Conservation (phyloP, 2,113 vertebrate genomes). For the Cavia aperea region DNA sequence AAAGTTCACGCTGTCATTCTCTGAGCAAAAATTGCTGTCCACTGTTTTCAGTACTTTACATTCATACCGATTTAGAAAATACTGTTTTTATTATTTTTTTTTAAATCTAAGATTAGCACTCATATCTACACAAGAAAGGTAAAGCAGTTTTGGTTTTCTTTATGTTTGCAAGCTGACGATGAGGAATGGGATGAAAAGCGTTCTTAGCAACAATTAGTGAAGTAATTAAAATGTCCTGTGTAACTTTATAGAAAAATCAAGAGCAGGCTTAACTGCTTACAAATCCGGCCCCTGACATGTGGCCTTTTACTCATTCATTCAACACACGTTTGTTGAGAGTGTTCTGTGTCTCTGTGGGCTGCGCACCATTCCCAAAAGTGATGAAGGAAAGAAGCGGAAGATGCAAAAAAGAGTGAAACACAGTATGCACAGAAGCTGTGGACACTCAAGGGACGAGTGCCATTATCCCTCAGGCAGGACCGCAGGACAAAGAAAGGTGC, state of each 20-base stretch:
- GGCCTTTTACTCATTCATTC: background rate
- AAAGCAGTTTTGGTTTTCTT: background rate
- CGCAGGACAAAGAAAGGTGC: too few relatives aligned
- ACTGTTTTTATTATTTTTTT: background rate
- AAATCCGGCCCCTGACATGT: background rate
- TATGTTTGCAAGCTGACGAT: background rate
- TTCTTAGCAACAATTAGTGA: background rate
- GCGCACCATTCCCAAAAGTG: background rate
- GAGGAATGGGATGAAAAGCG: background rate
- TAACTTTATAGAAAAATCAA: slow-evolving; percentile 16
- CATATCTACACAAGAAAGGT: background rate
- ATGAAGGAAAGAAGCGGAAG: background rate
- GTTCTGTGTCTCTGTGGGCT: background rate
- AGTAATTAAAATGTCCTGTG: background rate
- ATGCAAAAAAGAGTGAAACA: background rate
- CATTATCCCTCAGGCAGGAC: background rate
- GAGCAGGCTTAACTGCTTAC: background rate
- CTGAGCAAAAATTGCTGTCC: background rate
- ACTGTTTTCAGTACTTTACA: background rate
- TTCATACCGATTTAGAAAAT: background rate
- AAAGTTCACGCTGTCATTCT: background rate
- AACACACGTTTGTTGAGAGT: background rate
- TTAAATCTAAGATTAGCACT: background rate
- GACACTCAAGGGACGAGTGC: background rate
- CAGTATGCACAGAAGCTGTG: background rate